Evolutionary conservation across 2,113 vertebrate species (phyloP).

Genomic region (Cisticola juncidis): DNA sequence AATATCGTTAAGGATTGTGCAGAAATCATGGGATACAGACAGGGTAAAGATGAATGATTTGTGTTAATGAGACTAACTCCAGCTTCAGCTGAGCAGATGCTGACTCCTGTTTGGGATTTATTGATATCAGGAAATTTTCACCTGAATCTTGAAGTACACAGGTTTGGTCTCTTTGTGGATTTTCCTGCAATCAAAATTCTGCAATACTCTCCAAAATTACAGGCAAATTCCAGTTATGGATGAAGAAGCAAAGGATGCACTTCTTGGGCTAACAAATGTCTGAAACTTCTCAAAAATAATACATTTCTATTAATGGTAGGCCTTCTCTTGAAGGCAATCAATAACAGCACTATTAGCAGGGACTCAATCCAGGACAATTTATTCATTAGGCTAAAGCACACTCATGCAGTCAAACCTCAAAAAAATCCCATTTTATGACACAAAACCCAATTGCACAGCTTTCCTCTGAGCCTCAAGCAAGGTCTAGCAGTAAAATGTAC

Average conservation of each 20-base stretch:
- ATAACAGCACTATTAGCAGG: neutral
- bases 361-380: neutral
- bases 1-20: neutral
- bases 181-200: neutral
- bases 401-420: neutral
- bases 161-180: neutral
- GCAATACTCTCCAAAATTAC: neutral
- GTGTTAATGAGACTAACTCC: neutral
- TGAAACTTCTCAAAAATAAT: neutral
- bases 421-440: neutral
- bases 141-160: neutral
- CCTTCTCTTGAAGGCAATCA: neutral
- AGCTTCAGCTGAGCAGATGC: neutral
- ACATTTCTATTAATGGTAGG: neutral
- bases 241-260: neutral
- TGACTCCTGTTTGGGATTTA: neutral
- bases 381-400: neutral
- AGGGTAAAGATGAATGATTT: neutral
- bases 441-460: neutral
- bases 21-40: neutral
- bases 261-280: neutral
- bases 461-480: neutral
- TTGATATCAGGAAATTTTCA: neutral
- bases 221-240: neutral
- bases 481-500: neutral